These are phyloP conservation scores for Ailuropoda melanoleuca DNA, from an alignment of 2,113 vertebrate genomes.

Conservation along the genomic window DNA sequence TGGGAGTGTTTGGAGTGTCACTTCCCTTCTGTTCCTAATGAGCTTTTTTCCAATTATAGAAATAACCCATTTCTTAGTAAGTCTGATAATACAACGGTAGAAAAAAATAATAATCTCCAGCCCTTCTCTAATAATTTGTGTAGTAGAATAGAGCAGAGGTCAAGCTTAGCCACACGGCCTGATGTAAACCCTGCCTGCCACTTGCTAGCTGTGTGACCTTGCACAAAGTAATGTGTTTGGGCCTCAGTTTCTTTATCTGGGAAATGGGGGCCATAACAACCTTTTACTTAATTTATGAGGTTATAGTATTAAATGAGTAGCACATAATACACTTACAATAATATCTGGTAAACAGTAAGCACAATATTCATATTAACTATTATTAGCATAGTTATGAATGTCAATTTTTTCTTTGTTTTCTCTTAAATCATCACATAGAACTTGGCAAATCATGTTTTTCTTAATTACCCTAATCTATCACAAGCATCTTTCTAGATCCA, in stretches of 20 bases:
- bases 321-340: background rate
- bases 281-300: background rate
- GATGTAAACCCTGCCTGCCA: background rate
- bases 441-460: background rate
- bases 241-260: background rate
- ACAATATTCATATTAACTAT: background rate
- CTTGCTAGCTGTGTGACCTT: background rate
- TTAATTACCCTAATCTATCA: background rate
- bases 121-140: background rate
- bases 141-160: background rate
- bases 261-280: background rate
- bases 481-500: background rate
- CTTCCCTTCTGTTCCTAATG: background rate
- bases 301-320: background rate
- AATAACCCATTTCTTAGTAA: background rate
- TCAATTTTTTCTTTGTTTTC: background rate
- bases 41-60: background rate
- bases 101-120: background rate
- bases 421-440: background rate
- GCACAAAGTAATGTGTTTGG: background rate
- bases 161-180: background rate
- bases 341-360: background rate
- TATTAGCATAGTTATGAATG: background rate
- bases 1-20: background rate
- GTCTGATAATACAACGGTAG: background rate